Percentiles rank a stretch among this genome's conserved stretches.
Evolutionary conservation across 2,888 invertebrate species (phyloP).

Genomic region (Heliconius sara): DNA sequence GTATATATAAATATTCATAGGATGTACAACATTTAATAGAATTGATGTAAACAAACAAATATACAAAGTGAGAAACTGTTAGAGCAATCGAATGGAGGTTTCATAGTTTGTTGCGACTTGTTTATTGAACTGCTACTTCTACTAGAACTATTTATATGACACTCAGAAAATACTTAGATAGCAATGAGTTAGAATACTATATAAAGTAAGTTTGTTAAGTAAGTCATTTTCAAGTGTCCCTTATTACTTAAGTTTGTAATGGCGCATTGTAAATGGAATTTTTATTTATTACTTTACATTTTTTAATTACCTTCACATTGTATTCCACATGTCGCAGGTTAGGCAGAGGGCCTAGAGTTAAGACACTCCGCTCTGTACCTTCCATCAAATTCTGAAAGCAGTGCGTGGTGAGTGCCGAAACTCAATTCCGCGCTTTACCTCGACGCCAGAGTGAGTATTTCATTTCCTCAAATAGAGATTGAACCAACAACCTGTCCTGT

Average conservation of each 20-base stretch:
- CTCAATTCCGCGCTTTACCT: too few species aligned
- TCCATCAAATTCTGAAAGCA: too few species aligned
- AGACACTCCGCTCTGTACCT: too few species aligned
- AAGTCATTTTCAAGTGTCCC: not conserved
- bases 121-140: slow-evolving; percentile 17
- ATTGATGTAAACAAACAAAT: slow-evolving; percentile 1
- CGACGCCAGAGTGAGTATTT: too few species aligned
- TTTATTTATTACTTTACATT: not conserved
- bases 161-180: slow-evolving; percentile 24
- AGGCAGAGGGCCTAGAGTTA: not conserved
- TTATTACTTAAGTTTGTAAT: not conserved
- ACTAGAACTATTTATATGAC: slow-evolving; percentile 20
- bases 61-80: slow-evolving; percentile 17
- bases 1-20: not conserved
- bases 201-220: slow-evolving; percentile 11
- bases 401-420: too few species aligned
- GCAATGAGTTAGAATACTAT: slow-evolving; percentile 14
- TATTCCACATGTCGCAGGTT: not conserved
- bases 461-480: too few species aligned
- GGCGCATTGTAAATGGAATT: not conserved
- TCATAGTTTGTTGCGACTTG: slow-evolving; percentile 19
- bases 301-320: not conserved
- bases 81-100: slow-evolving; percentile 15
- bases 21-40: not conserved
- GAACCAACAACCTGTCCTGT: too few species aligned